Evolutionary conservation across 2,797 vertebrate genomes (phyloP).

Genomic region (Eupleurogrammus muticus): DNA sequence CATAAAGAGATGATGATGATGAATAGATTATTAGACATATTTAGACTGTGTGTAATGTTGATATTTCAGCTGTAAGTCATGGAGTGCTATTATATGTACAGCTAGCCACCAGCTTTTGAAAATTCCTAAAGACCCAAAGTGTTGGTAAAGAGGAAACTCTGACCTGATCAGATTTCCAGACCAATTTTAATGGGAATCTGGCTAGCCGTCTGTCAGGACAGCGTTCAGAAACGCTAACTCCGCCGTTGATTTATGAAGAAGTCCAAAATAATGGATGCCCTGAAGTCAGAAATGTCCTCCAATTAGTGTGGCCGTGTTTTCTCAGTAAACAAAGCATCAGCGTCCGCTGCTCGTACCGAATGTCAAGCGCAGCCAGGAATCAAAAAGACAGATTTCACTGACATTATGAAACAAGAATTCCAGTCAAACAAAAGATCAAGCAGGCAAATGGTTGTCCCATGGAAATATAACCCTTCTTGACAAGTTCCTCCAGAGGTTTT

Average conservation of each 20-base stretch:
- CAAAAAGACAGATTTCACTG: slow-evolving; percentile 43
- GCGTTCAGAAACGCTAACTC: slow-evolving; percentile 5
- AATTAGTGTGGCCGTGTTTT: slow-evolving; percentile 52
- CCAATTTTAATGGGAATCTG: not conserved
- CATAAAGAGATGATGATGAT: not conserved
- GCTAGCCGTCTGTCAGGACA: not conserved
- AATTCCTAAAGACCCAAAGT: not conserved
- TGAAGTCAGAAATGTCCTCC: slow-evolving; percentile 39
- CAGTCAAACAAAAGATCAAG: slow-evolving; percentile 68
- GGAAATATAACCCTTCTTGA: slow-evolving; percentile 66
- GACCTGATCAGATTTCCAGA: not conserved
- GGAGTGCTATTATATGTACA: not conserved
- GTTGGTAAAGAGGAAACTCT: not conserved
- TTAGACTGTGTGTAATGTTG: not conserved
- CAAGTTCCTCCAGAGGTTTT: slow-evolving; percentile 50
- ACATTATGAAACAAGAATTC: slow-evolving; percentile 61
- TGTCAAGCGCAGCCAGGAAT: slow-evolving; percentile 50
- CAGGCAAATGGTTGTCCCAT: slow-evolving; percentile 66
- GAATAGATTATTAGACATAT: not conserved
- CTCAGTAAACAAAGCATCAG: slow-evolving; percentile 65
- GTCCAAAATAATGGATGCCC: slow-evolving; percentile 20
- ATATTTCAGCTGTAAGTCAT: not conserved
- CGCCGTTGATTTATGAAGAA: slow-evolving; percentile 27
- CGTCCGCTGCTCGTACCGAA: slow-evolving; percentile 57
- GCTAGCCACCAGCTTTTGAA: not conserved